These are phyloP conservation scores for Rhizomys pruinosus DNA, from an alignment of 2,113 vertebrate species.

Conservation along the genomic window DNA sequence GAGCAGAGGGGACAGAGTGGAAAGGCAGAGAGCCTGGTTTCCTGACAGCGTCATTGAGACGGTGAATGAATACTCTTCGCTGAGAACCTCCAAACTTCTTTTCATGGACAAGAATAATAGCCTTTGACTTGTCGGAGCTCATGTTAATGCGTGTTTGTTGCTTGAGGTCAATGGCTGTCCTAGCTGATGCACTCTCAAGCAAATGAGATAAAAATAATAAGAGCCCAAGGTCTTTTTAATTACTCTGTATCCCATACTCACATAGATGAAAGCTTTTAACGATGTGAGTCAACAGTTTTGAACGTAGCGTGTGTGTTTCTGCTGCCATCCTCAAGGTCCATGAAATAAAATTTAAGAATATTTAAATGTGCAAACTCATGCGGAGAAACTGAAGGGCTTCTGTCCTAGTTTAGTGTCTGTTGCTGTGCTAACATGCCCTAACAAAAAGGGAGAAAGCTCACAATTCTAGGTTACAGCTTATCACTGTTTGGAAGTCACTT, in stretches of 20 bases:
- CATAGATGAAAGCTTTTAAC: not conserved
- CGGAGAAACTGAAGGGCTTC: not conserved
- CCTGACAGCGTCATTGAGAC: not conserved
- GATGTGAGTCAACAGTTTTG: not conserved
- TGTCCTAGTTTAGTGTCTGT: not conserved
- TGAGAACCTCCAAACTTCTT: not conserved
- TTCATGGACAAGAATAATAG: not conserved
- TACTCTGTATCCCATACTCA: not conserved
- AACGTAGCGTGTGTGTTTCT: not conserved
- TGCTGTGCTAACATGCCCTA: not conserved
- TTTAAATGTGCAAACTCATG: not conserved
- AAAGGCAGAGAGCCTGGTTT: not conserved
- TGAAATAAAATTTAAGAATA: not conserved
- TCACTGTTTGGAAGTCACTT: not conserved
- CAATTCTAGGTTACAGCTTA: no score
- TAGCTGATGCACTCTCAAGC: not conserved
- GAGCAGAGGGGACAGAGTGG: not conserved
- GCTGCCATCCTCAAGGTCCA: not conserved
- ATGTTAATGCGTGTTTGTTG: not conserved
- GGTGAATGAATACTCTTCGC: not conserved
- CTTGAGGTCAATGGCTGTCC: not conserved
- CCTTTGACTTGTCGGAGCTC: not conserved
- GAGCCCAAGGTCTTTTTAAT: not conserved
- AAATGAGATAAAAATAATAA: slow-evolving; percentile 13
- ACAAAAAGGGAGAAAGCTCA: not conserved